Conservation (phyloP, 37 sponge, comb jelly and placozoan species). For the Beroe forskalii region DNA sequence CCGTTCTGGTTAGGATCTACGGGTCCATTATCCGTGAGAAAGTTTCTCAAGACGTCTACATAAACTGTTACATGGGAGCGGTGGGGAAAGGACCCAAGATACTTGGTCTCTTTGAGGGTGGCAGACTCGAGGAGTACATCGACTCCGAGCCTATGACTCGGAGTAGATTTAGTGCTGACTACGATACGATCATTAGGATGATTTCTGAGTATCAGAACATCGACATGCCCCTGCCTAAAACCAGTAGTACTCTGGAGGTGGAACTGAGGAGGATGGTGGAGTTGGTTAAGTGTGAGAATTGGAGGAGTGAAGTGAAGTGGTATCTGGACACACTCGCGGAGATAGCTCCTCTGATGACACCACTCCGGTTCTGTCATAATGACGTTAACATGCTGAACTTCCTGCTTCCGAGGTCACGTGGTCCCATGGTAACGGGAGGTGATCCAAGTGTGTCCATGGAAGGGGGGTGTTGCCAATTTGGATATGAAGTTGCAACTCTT, state of each 20-base stretch:
- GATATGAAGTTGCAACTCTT: too few relatives aligned
- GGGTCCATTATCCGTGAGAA: neutral
- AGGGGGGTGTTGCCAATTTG: too few relatives aligned
- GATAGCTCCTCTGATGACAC: neutral
- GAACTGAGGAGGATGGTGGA: neutral
- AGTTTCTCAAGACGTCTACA: neutral
- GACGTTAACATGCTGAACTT: neutral
- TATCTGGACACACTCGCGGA: neutral
- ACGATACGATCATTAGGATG: neutral
- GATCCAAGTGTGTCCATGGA: too few relatives aligned
- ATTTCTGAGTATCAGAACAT: neutral
- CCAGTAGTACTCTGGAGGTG: neutral
- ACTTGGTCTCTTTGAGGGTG: neutral
- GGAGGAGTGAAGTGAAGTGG: slow-evolving; percentile 29
- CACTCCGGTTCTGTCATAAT: slow-evolving; percentile 3
- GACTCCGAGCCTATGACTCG: neutral
- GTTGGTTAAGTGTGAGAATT: neutral
- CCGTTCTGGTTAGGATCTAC: slow-evolving; percentile 10
- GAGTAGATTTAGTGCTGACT: neutral
- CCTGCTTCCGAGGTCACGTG: neutral
- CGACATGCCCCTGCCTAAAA: neutral
- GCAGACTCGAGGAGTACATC: neutral
- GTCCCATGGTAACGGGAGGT: too few relatives aligned
- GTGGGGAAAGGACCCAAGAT: neutral
- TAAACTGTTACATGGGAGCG: slow-evolving; percentile 8